Evolutionary conservation across 2,888 invertebrate species (phyloP), one percentile per base, ranked within the genome.

Genomic region (Torymus tubicola): DNA sequence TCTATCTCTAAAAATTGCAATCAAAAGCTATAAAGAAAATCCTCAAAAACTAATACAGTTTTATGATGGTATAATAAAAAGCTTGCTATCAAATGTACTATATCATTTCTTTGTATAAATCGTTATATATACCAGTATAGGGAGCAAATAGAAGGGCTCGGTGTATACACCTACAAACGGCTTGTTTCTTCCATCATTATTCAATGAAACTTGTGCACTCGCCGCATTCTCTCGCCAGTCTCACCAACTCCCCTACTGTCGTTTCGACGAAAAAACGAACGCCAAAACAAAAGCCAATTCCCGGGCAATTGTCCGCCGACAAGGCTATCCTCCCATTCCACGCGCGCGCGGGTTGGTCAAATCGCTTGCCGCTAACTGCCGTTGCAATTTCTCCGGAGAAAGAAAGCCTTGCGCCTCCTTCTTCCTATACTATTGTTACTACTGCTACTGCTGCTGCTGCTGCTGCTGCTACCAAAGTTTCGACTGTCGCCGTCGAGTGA

Each of bases 291-390:
- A 57, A 52, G 14, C 58, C 70, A 64, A 70, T 70, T 65, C 58
- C 58, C 70, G 52, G 69, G 21, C 60, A 71, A 78, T 78, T 65
- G 78, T 70, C 64, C 18, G 58, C 16, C 50, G 50, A 61, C 21
- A 8, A 31, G 31, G 31, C 31, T 31, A 31, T 31, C 31, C 31
- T 4, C 31, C 31, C 31, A 31, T 31, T 8, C 31, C 31, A 3
- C 31, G n/a, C 4, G 8, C 8, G 5, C 53, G 2, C 52, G 10
- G 4, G 16, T 55, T 31, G 74, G 57, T 65, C 64, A 65, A 42
- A 57, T 65, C 42, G 64, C 73, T 52, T 71, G 52, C 24, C 42
- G 57, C 18, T 58, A 77, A 77, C 77, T 57, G 64, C 21, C 70
- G 31, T 31, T 31, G 77, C 63, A 77, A 77, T 70, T 57, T 71